Conservation (phyloP, 2,113 vertebrate species). For the Eidolon helvum region DNA sequence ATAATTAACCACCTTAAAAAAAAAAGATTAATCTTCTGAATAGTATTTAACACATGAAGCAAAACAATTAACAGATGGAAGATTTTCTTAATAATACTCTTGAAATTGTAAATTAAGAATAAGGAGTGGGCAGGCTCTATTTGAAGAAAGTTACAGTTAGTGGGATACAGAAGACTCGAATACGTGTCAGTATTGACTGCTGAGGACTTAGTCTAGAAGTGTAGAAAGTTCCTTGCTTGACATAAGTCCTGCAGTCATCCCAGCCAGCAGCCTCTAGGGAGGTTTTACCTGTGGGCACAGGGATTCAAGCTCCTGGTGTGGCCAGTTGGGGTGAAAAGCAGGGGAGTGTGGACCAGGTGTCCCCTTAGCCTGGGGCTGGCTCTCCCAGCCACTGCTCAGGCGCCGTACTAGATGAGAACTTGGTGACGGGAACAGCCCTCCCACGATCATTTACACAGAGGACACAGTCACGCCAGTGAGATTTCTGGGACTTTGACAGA, state of each 20-base stretch:
- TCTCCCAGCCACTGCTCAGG: background rate
- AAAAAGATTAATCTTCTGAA: background rate
- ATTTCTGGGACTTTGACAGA: background rate
- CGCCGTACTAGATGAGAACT: background rate
- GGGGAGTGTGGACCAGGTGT: background rate
- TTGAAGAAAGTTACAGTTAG: background rate
- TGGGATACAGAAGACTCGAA: background rate
- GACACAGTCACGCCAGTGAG: background rate
- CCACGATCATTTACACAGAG: background rate
- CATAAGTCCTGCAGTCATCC: background rate
- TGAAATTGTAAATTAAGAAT: background rate
- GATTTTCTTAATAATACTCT: background rate
- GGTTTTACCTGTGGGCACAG: background rate
- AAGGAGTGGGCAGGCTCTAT: background rate
- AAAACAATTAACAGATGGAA: background rate
- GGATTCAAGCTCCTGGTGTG: background rate
- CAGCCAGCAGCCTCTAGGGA: background rate
- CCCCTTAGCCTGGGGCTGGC: background rate
- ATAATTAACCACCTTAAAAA: background rate
- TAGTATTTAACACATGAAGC: background rate
- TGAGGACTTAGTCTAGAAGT: background rate
- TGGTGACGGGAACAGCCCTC: background rate
- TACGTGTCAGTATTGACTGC: background rate
- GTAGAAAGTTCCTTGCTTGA: background rate
- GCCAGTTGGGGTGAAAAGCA: background rate